Conservation (phyloP, 2,113 vertebrate genomes). For the Varanus komodoensis region DNA sequence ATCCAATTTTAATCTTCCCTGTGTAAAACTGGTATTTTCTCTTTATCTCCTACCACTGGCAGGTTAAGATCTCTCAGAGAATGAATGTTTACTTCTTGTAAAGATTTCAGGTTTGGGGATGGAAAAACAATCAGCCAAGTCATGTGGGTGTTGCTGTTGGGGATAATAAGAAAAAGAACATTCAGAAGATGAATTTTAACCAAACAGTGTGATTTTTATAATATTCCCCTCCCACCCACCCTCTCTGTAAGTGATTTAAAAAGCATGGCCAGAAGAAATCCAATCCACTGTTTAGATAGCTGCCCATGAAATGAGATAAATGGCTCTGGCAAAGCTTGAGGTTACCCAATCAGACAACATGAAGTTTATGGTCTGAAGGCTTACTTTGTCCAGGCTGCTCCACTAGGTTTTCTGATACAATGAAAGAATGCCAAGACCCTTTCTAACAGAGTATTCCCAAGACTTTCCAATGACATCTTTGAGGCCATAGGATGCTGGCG, state of each 20-base stretch:
- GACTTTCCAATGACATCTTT: too few species aligned
- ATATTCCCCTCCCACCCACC: background rate
- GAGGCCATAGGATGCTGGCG: too few species aligned
- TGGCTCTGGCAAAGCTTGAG: background rate
- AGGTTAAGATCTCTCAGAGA: background rate
- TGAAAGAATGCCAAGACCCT: background rate
- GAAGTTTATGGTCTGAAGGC: background rate
- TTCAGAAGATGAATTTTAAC: conserved; percentile 18
- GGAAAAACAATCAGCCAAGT: conserved; percentile 8
- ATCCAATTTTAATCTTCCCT: background rate
- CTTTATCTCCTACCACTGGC: background rate
- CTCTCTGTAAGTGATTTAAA: background rate
- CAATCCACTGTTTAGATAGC: conserved; percentile 2
- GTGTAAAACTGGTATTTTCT: conserved; percentile 25
- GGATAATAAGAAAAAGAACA: conserved; percentile 22
- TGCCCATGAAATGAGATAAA: conserved; percentile 7
- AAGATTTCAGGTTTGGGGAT: background rate
- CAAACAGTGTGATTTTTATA: conserved; percentile 37
- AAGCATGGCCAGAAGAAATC: background rate
- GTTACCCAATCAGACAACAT: background rate
- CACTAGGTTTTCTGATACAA: conserved; percentile 9
- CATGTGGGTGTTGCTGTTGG: background rate
- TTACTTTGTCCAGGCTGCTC: background rate
- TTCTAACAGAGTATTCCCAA: background rate
- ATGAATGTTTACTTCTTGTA: background rate